A percentile compares a stretch with the other conserved stretches of the same genome.
phyloP scores from a whole-genome alignment of 2,113 vertebrate species.

The Megalops atlanticus region DNA sequence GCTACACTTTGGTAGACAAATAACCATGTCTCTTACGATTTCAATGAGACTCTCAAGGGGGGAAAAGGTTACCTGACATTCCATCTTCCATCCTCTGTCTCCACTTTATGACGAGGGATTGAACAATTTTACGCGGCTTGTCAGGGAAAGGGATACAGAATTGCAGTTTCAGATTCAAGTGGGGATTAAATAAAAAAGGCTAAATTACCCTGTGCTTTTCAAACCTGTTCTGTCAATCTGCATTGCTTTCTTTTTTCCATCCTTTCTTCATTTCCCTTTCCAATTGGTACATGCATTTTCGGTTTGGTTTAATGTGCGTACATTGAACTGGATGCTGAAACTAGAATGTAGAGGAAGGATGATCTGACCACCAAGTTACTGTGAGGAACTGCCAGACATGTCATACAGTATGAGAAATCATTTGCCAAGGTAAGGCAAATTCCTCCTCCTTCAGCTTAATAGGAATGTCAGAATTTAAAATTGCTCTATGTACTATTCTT shows the following conservation, averaged over 20 bases:
- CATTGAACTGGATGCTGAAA: constrained; percentile 18
- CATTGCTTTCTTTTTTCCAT: constrained; percentile 16
- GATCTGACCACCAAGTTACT: constrained; percentile 58
- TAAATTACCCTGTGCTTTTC: constrained; percentile 59
- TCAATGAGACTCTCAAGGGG: constrained; percentile 27
- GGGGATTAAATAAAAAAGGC: constrained; percentile 52
- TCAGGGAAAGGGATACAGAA: constrained; percentile 52
- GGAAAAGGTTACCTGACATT: constrained; percentile 40
- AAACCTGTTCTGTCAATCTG: constrained; percentile 44
- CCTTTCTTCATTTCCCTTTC: constrained; percentile 17
- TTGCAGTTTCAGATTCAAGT: constrained; percentile 49
- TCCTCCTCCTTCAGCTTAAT: constrained; percentile 58
- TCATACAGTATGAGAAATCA: constrained; percentile 55
- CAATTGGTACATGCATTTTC: constrained; percentile 22
- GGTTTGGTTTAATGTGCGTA: constrained; percentile 25
- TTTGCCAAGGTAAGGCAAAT: constrained; percentile 63
- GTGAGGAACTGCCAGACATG: constrained; percentile 57
- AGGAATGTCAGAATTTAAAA: constrained; percentile 59
- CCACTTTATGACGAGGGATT: constrained; percentile 56
- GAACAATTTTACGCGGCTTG: constrained; percentile 59
- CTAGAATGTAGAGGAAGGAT: neutral
- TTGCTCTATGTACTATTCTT: neutral
- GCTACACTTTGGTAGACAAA: constrained; percentile 21
- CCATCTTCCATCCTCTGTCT: constrained; percentile 43
- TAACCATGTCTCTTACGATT: constrained; percentile 29